phyloP scores from a whole-genome alignment of 2,888 invertebrate genomes.

The Diloba caeruleocephala region DNA sequence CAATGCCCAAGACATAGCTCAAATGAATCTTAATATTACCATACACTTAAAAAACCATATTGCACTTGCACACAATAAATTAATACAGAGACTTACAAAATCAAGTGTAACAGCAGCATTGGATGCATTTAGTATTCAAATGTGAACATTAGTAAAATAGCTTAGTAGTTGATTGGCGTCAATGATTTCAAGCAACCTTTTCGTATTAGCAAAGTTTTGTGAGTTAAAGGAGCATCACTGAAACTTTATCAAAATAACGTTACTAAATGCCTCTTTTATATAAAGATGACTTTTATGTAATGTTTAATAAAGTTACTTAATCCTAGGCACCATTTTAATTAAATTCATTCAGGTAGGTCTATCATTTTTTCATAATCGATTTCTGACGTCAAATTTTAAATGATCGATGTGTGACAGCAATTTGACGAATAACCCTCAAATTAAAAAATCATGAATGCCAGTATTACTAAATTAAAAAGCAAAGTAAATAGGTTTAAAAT shows the following conservation, averaged over 20 bases:
- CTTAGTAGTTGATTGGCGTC: background rate
- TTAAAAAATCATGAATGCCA: no score
- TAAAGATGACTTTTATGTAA: no score
- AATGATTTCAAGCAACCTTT: constrained; percentile 1
- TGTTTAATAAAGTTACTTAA: constrained; percentile 15
- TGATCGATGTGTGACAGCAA: constrained; percentile 12
- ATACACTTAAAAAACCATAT: no score
- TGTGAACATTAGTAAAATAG: background rate
- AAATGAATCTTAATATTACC: constrained; percentile 10
- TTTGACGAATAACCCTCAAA: constrained; percentile 33
- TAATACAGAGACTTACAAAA: background rate
- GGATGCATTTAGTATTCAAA: constrained; percentile 11
- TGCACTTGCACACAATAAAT: background rate
- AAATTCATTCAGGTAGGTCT: constrained; percentile 18
- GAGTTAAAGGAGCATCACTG: background rate
- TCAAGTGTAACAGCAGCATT: constrained; percentile 3
- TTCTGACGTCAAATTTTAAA: constrained; percentile 9
- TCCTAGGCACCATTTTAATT: constrained; percentile 23
- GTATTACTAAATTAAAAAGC: constrained; percentile 14
- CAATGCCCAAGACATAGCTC: background rate
- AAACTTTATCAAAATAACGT: no score
- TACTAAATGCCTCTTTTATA: no score
- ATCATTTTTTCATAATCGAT: constrained; percentile 13
- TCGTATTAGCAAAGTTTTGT: background rate
- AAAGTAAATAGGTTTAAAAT: constrained; percentile 1